These are phyloP conservation scores for Eudemis profundana DNA, from an alignment of 2,888 invertebrate genomes.

Conservation along the genomic window DNA sequence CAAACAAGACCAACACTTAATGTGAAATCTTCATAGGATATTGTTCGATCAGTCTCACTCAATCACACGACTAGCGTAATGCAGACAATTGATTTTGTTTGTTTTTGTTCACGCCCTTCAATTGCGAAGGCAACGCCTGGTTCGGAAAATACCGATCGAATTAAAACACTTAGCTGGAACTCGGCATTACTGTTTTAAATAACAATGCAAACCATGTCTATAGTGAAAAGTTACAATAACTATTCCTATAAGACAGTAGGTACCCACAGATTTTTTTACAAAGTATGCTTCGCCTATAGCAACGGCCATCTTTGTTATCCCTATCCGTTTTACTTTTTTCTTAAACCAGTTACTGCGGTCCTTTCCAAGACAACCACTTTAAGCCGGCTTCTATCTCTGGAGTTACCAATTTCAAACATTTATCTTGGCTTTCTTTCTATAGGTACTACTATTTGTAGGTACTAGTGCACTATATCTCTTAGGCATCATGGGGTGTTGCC, in stretches of 20 bases:
- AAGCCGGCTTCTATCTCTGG: too few species aligned
- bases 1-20: conserved; percentile 53
- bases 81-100: conserved; percentile 6
- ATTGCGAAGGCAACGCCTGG: conserved; percentile 15
- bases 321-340: neutral
- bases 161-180: conserved; percentile 22
- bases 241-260: neutral
- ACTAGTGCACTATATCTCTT: too few species aligned
- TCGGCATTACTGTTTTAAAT: conserved; percentile 13
- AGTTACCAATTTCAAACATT: too few species aligned
- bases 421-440: too few species aligned
- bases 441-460: too few species aligned
- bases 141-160: conserved; percentile 21
- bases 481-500: too few species aligned
- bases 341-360: too few species aligned
- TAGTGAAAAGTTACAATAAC: neutral
- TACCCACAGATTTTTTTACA: neutral
- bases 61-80: conserved; percentile 5
- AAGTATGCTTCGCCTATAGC: neutral
- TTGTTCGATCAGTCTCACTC: conserved; percentile 38
- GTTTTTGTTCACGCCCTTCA: conserved; percentile 32
- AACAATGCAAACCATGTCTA: conserved; percentile 11
- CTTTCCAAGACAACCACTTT: too few species aligned
- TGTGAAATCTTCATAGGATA: conserved; percentile 44
- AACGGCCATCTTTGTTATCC: too few species aligned